Evolutionary conservation across 2,888 invertebrate genomes (phyloP).

Genomic region (Drosophila rubida): DNA sequence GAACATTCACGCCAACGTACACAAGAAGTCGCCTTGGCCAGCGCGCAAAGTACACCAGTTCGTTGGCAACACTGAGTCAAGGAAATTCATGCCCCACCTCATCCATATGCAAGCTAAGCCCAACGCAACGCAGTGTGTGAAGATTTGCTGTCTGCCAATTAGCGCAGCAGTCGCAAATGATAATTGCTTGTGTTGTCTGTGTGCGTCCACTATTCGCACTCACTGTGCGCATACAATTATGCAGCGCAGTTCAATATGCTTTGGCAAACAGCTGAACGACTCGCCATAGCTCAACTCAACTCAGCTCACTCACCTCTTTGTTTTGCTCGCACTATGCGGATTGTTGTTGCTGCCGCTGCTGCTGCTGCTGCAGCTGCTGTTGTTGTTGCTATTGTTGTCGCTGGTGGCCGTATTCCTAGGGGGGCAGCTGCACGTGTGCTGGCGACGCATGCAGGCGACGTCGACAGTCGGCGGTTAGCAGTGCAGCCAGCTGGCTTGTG

Average conservation of each 20-base stretch:
- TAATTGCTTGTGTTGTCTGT: background rate
- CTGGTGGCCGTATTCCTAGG: constrained; percentile 11
- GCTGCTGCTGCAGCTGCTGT: constrained; percentile 12
- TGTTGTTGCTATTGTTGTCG: constrained; percentile 21
- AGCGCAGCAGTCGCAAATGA: background rate
- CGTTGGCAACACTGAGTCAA: constrained; percentile 4
- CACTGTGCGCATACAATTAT: constrained; percentile 30
- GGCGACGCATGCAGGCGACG: constrained; percentile 48
- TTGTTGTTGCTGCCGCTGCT: constrained; percentile 45
- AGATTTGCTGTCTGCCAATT: background rate
- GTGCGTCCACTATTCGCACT: constrained; percentile 19
- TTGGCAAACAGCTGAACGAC: constrained; percentile 51
- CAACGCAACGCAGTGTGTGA: background rate
- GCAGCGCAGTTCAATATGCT: constrained; percentile 51
- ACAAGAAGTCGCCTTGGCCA: constrained; percentile 16
- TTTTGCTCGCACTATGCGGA: constrained; percentile 57
- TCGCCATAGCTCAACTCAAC: constrained; percentile 41
- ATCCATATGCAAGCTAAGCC: background rate
- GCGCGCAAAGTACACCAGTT: constrained; percentile 3
- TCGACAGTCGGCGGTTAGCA: constrained; percentile 47
- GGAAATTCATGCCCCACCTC: background rate
- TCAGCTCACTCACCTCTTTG: constrained; percentile 61
- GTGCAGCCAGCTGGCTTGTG: constrained; percentile 29
- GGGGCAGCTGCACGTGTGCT: constrained; percentile 31
- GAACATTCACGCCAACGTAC: constrained; percentile 36